Evolutionary conservation across 2,888 invertebrate genomes (phyloP).

Genomic region (Linyphia triangularis): DNA sequence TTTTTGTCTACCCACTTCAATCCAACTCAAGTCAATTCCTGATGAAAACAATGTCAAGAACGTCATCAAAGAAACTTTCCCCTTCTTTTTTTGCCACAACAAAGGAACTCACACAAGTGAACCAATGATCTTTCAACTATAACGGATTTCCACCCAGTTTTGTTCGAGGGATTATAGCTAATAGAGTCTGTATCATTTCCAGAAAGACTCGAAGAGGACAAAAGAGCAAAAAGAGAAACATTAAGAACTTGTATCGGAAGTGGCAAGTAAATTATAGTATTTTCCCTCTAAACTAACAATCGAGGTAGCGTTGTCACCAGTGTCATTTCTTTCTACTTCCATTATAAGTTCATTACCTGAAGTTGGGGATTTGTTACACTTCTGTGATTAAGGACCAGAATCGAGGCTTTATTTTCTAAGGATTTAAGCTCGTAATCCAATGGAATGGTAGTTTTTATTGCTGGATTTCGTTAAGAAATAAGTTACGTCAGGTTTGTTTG

Average conservation of each 20-base stretch:
- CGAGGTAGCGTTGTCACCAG: not conserved
- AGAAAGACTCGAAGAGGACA: not conserved
- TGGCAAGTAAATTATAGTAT: not conserved
- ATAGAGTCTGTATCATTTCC: conserved; percentile 15
- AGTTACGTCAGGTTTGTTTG: no score
- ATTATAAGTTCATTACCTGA: conserved; percentile 17
- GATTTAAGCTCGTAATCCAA: no score
- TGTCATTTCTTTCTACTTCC: conserved; percentile 3
- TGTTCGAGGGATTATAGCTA: conserved; percentile 4
- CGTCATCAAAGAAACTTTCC: not conserved
- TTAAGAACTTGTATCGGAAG: conserved; percentile 18
- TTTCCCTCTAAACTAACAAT: conserved; percentile 15
- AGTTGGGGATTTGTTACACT: not conserved
- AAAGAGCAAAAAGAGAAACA: not conserved
- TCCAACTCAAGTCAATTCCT: not conserved
- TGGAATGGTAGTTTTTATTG: no score
- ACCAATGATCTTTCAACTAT: not conserved
- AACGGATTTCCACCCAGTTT: conserved; percentile 8
- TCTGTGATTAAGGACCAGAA: not conserved
- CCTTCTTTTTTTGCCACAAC: not conserved
- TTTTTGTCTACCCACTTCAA: not conserved
- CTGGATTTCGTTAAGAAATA: no score
- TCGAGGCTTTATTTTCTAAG: not conserved
- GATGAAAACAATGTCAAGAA: not conserved
- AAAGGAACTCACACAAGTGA: not conserved